phyloP scores from a whole-genome alignment of 2,113 vertebrate genomes.

The Tetraodon nigroviridis region DNA sequence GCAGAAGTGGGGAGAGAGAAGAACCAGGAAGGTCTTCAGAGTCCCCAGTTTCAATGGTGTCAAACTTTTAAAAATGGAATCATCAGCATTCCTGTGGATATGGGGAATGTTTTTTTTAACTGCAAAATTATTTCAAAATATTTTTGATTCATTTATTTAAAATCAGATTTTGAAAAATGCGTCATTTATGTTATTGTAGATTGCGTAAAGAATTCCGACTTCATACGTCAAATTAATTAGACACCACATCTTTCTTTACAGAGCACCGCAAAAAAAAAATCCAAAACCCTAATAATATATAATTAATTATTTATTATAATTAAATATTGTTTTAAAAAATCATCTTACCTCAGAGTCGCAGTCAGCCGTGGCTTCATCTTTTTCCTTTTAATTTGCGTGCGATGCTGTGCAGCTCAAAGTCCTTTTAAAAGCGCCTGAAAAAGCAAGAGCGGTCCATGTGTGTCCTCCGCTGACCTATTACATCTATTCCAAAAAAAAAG shows the following conservation, averaged over 20 bases:
- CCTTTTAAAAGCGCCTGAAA: constrained; percentile 6
- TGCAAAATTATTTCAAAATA: background rate
- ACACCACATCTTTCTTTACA: background rate
- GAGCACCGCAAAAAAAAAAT: background rate
- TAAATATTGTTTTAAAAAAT: too few species aligned
- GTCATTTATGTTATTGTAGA: background rate
- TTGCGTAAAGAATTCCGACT: background rate
- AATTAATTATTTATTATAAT: background rate
- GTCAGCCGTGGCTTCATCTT: constrained; percentile 5
- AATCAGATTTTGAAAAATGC: background rate
- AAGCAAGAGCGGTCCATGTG: too few species aligned
- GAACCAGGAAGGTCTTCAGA: constrained; percentile 2
- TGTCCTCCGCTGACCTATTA: too few species aligned
- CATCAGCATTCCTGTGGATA: background rate
- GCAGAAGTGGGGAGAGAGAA: background rate
- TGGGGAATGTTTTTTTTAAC: background rate
- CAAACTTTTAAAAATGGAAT: background rate
- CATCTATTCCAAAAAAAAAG: too few species aligned
- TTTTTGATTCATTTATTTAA: background rate
- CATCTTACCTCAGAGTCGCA: constrained; percentile 26
- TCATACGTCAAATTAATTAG: background rate
- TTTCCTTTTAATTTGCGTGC: background rate
- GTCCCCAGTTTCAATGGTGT: background rate
- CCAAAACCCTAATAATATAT: too few species aligned
- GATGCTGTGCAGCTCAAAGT: constrained; percentile 27